Percentiles rank a stretch among this genome's conserved stretches.
phyloP scores from a whole-genome alignment of 2,797 vertebrate genomes.

The Rallus crepitans region DNA sequence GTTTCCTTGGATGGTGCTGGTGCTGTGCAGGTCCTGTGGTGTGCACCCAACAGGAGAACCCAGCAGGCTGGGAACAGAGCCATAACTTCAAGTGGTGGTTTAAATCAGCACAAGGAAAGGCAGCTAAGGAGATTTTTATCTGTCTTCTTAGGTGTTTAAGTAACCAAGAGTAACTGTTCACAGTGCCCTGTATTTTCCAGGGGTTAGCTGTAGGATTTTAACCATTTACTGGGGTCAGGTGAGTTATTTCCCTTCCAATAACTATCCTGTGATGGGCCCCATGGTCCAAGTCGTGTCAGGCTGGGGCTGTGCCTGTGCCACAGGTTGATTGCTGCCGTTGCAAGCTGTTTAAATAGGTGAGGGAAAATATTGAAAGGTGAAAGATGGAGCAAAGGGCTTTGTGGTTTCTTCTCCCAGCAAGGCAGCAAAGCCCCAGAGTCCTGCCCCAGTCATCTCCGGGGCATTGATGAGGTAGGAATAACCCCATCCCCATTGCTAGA shows the following conservation, averaged over 20 bases:
- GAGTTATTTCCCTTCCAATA: background rate
- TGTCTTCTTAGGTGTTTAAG: background rate
- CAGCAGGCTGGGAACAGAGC: background rate
- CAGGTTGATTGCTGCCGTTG: accelerated
- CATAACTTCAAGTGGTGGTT: background rate
- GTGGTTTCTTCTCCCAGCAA: background rate
- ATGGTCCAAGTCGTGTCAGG: accelerated
- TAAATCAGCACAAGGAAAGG: background rate
- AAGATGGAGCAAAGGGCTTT: background rate
- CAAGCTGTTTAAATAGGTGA: accelerated
- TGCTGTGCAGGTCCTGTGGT: accelerated
- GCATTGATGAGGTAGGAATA: background rate
- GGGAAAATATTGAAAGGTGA: background rate
- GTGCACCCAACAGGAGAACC: accelerated
- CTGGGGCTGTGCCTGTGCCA: accelerated
- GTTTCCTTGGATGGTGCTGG: background rate
- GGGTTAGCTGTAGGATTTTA: background rate
- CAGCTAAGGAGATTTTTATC: background rate
- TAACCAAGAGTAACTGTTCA: background rate
- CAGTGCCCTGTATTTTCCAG: background rate
- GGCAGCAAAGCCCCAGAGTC: background rate
- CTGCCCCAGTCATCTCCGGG: background rate
- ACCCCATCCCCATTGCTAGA: background rate
- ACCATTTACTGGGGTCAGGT: background rate
- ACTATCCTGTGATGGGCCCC: background rate